Conservation (phyloP, 2,888 invertebrate genomes). For the Proisotoma minuta region DNA sequence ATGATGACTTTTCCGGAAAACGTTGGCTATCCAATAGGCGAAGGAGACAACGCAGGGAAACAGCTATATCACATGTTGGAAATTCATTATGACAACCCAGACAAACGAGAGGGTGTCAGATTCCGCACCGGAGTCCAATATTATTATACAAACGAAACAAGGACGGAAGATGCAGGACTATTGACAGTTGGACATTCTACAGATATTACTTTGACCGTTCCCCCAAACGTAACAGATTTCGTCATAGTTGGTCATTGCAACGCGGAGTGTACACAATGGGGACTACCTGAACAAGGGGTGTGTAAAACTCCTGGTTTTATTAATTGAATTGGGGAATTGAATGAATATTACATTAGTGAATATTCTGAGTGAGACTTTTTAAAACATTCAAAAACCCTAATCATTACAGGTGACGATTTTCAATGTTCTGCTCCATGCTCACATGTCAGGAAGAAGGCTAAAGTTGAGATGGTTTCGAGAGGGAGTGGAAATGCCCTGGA, state of each 20-base stretch:
- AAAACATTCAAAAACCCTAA: too few relatives aligned
- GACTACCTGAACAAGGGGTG: background rate
- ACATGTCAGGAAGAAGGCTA: background rate
- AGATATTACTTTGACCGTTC: background rate
- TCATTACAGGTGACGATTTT: conserved; percentile 1
- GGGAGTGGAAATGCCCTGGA: too few relatives aligned
- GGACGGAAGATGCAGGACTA: conserved; percentile 50
- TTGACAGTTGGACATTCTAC: background rate
- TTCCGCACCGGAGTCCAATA: conserved; percentile 75
- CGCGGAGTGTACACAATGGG: conserved; percentile 4
- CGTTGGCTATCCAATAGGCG: conserved; percentile 8
- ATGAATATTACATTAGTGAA: too few relatives aligned
- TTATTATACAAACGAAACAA: conserved; percentile 67
- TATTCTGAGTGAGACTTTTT: too few relatives aligned
- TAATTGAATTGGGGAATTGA: too few relatives aligned
- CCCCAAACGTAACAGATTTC: conserved; percentile 7
- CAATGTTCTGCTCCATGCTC: background rate
- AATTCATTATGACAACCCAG: conserved; percentile 78
- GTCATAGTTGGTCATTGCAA: background rate
- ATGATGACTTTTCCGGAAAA: conserved; percentile 5
- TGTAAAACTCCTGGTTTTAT: too few relatives aligned
- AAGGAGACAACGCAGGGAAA: background rate
- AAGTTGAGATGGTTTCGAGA: too few relatives aligned
- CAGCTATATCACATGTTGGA: conserved; percentile 52
- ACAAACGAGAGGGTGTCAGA: conserved; percentile 23